phyloP scores from a whole-genome alignment of 2,888 invertebrate species.

The Catocala sponsa region DNA sequence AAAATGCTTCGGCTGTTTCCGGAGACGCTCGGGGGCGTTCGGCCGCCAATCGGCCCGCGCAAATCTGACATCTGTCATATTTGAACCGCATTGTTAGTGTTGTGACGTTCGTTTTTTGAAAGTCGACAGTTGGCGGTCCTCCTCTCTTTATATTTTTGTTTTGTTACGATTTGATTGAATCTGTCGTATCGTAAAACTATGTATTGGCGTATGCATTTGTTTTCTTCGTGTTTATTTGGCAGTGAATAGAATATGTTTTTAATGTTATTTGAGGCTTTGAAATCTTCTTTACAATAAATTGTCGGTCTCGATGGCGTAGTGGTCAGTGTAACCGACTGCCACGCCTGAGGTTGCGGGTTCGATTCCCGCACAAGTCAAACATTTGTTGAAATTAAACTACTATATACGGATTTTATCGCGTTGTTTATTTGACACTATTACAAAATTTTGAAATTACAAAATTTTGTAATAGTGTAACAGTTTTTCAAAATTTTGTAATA shows the following conservation, averaged over 20 bases:
- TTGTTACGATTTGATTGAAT: constrained; percentile 72
- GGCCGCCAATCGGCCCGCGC: constrained; percentile 50
- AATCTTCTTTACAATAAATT: too few relatives aligned
- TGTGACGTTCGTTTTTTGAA: constrained; percentile 76
- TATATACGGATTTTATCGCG: too few relatives aligned
- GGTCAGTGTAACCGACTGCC: too few relatives aligned
- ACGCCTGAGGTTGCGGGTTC: too few relatives aligned
- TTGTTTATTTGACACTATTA: too few relatives aligned
- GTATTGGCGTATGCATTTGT: constrained; percentile 34
- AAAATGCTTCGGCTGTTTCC: constrained; percentile 39
- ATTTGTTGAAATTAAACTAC: too few relatives aligned
- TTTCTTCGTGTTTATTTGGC: constrained; percentile 40
- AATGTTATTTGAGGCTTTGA: constrained; percentile 11
- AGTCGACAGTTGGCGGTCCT: constrained; percentile 78
- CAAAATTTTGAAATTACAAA: too few relatives aligned
- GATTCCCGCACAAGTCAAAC: too few relatives aligned
- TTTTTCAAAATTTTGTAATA: too few relatives aligned
- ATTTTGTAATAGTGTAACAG: too few relatives aligned
- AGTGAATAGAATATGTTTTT: background rate
- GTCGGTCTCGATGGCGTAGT: too few relatives aligned
- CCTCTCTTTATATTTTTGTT: constrained; percentile 54
- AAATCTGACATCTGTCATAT: constrained; percentile 85
- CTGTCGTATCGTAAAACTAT: constrained; percentile 55
- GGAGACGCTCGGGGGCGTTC: constrained; percentile 38
- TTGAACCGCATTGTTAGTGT: constrained; percentile 68